Base-by-base conservation (phyloP, 2,888 invertebrate genomes). In the Zele albiditarsus region DNA sequence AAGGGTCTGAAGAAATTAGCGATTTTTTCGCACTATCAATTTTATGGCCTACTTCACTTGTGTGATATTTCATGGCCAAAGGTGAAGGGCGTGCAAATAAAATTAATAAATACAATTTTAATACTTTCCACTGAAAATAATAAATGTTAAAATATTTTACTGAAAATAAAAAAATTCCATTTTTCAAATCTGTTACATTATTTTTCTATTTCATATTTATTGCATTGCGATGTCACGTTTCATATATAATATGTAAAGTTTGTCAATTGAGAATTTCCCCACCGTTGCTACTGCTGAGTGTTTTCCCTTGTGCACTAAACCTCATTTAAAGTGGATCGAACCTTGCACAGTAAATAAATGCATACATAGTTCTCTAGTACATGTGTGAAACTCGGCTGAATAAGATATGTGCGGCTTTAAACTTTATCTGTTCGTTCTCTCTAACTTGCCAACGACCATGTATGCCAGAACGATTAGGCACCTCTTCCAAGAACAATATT, bases 401-500 rank as follows among this genome's bases (percentile, higher is more conserved):
- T 53, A 53, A 20, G 20, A 53, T 20, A 20, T 10, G 53, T 53
- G n/a, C 53, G 20, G 20, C 53, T 53, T 53, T 53, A 53, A 53
- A 53, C 53, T 53, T 20, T 10, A 23, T 10, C 31, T 20, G 63
- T 74, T 67, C 57, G 65, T 69, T 42, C 53, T 31, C 25, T 74
- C n/a, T 46, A 71, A 57, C 65, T 77, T 60, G 31, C 72, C 67
- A 63, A 73, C 65, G 66, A 68, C n/a, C 62, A 57, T 46, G 23
- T 38, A n/a, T 27, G 62, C 42, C 25, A 31, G 63, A 28, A 31
- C 42, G 66, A 76, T 70, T 73, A 70, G 38, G 14, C 49, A 33
- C 38, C 53, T 71, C 73, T 80, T 77, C 78, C 77, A 73, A 66
- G 80, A 80, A 78, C 78, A 75, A 80, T 79, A 78, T 77, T 69